These are phyloP conservation scores for Oreonectes daqikongensis DNA, from an alignment of 2,797 vertebrate species.

Conservation along the genomic window DNA sequence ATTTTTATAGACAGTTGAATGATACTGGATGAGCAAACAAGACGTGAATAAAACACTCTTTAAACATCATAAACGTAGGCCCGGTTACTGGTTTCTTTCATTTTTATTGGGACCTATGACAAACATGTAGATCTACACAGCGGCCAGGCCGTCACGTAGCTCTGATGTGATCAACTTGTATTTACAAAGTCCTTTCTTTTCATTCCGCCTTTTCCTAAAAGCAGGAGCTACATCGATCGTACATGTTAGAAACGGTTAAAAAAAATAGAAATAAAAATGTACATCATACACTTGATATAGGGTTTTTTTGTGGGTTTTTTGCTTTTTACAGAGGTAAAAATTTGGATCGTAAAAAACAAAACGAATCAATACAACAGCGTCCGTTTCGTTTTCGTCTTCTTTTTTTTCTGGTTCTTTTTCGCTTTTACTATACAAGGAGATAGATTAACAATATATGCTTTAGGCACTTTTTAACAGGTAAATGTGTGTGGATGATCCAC, in stretches of 20 bases:
- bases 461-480: conserved; percentile 91
- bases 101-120: conserved; percentile 60
- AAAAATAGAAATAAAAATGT: conserved; percentile 97
- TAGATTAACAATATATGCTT: conserved; percentile 82
- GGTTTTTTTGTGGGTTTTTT: conserved; percentile 72
- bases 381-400: conserved; percentile 74
- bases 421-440: conserved; percentile 80
- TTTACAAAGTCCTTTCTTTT: conserved; percentile 77
- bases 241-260: conserved; percentile 95
- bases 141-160: conserved; percentile 56
- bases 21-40: neutral
- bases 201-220: conserved; percentile 69
- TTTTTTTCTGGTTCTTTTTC: conserved; percentile 53
- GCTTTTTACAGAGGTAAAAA: conserved; percentile 89
- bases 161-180: conserved; percentile 86
- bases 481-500: conserved; percentile 78
- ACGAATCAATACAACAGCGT: conserved; percentile 81
- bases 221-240: conserved; percentile 86
- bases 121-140: conserved; percentile 60
- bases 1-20: too few species aligned
- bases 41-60: neutral
- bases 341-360: conserved; percentile 79
- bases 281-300: conserved; percentile 92
- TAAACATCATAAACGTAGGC: conserved; percentile 41
- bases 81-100: conserved; percentile 34